phyloP scores from a whole-genome alignment of 2,113 vertebrate genomes.

The Cyprinus carpio region DNA sequence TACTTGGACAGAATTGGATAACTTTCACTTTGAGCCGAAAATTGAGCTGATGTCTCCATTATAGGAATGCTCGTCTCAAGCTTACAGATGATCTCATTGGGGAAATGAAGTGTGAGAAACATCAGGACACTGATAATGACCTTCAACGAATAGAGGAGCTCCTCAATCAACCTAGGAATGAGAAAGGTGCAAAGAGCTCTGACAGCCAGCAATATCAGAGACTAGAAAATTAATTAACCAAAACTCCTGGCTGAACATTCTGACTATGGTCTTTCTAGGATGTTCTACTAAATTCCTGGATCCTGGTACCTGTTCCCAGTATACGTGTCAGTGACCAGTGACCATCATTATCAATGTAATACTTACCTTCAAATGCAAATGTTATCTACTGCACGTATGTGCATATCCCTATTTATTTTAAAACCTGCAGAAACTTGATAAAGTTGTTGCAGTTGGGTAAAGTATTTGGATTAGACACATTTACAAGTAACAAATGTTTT shows the following conservation, averaged over 20 bases:
- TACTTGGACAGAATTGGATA: neutral
- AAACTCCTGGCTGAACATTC: neutral
- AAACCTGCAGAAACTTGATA: neutral
- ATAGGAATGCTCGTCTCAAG: slow-evolving; percentile 72
- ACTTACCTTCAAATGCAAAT: neutral
- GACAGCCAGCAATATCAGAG: slow-evolving; percentile 47
- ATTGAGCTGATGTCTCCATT: neutral
- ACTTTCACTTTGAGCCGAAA: neutral
- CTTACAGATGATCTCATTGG: slow-evolving; percentile 74
- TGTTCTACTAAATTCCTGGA: neutral
- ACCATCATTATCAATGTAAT: neutral
- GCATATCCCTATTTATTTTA: neutral
- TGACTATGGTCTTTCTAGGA: neutral
- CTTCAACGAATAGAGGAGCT: slow-evolving; percentile 72
- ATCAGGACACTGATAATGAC: slow-evolving; percentile 57
- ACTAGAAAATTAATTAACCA: neutral
- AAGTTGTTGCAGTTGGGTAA: neutral
- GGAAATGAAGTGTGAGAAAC: slow-evolving; percentile 58
- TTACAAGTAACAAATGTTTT: neutral
- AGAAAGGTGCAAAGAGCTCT: slow-evolving; percentile 47
- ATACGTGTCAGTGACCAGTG: neutral
- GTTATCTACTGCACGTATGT: neutral
- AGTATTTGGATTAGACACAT: neutral
- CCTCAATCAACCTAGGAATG: slow-evolving; percentile 65
- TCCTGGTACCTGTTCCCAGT: neutral